Base-by-base conservation (phyloP, 1,140 invertebrate genomes). In the Nylanderia fulva region DNA sequence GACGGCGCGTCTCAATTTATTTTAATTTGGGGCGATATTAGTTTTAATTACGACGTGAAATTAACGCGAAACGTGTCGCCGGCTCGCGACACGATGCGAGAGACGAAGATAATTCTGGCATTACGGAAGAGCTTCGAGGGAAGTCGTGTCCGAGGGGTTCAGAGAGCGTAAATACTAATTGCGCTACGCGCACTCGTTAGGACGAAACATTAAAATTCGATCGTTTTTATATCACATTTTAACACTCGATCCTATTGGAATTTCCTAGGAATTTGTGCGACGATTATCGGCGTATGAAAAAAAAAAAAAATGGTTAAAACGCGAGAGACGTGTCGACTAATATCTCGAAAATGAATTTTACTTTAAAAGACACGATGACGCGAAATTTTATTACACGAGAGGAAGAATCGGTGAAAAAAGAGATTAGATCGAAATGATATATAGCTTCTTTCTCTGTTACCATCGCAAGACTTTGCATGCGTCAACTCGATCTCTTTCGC, bases 11-110 rank as follows among this genome's bases (percentile, higher is more conserved):
- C 77, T 87, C 76, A 80, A 90, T 90, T 87, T 90, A 90, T 88
- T 90, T 90, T 90, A 90, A 90, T 90, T 87, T 86, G 54, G 52
- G 45, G 6, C 68, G 74, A 85, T 85, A 90, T 90, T 90, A 88
- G 74, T 90, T 90, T 90, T 90, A 90, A 90, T 90, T 88, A 90
- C 80, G 52, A 45, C 63, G 29, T 33, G 54, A 61, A 84, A 90
- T 90, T 90, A 90, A 90, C 86, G 48, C 69, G 68, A 54, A 64
- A 88, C 83, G 69, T 75, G 39, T 85, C 64, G 74, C 18, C 24
- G 21, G 11, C 68, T 64, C 48, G 8, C 56, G 61, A 29, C 36
- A 68, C 76, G 58, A 11, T 9, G n/a, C 18, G 33, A 18, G 66
- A 48, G 58, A 86, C 71, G 45, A 84, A 77, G 83, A 75, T 79